phyloP scores from a whole-genome alignment of 2,888 invertebrate genomes.

The Mamestra brassicae region DNA sequence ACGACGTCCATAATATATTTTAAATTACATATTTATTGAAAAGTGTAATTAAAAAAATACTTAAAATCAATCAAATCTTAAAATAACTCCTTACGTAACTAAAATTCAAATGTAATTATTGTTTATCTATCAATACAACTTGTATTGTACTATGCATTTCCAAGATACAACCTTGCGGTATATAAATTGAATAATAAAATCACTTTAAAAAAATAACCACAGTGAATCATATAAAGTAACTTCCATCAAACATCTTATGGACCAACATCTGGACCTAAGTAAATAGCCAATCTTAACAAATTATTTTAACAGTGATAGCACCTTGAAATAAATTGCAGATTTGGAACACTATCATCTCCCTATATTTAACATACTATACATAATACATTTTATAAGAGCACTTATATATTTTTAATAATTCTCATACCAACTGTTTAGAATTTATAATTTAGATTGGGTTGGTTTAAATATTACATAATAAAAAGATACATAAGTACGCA shows the following conservation, averaged over 20 bases:
- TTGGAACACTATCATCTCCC: no score
- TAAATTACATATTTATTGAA: constrained; percentile 58
- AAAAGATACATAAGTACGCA: background rate
- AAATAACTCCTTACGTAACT: constrained; percentile 15
- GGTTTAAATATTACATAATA: background rate
- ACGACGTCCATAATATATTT: constrained; percentile 55
- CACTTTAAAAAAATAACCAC: constrained; percentile 32
- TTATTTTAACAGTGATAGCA: constrained; percentile 34
- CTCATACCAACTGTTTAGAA: background rate
- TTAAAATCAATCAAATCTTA: constrained; percentile 44
- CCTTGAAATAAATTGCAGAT: constrained; percentile 18
- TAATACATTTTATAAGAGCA: constrained; percentile 3
- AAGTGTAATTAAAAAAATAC: constrained; percentile 40
- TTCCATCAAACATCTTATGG: background rate
- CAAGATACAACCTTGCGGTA: constrained; percentile 20
- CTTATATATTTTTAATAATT: constrained; percentile 1
- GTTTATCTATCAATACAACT: constrained; percentile 39
- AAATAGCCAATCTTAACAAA: constrained; percentile 20
- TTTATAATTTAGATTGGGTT: background rate
- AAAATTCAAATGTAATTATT: constrained; percentile 31
- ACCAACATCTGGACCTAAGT: background rate
- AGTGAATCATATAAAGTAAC: constrained; percentile 18
- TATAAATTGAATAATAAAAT: constrained; percentile 12
- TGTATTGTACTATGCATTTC: constrained; percentile 37
- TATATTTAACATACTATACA: no score